Evolutionary conservation across 2,888 invertebrate species (phyloP), one percentile per base, ranked within the genome.

Genomic region (Chymomyza procnemis): DNA sequence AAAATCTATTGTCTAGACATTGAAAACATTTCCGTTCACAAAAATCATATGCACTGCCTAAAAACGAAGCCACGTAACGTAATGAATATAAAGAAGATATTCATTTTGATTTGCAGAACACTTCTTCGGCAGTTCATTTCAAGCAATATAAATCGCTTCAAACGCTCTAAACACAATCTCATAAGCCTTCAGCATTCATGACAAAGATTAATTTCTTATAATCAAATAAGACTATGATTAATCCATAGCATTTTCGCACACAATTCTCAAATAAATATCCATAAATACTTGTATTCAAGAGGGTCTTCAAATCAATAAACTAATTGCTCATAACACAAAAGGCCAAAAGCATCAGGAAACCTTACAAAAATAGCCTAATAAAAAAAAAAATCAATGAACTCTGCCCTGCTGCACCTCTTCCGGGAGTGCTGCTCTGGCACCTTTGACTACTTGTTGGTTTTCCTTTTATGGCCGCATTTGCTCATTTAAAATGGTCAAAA

Each of bases 341-440:
- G 19, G 19, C 50, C 84, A 62, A 58, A 73, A 62, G 55, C n/a
- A 56, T 0, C 26, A 4, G 30, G 30, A 56, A 56, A 30, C 26
- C 26, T 30, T 30, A 34, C n/a, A 62, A 78, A 85, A 81, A 75
- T 83, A 86, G 79, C 85, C 83, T n/a, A 50, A 50, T 16, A 18
- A 48, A 50, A 16, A 14, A 8, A 75, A 80, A 85, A 80, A 69
- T 74, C 86, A 85, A 83, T 85, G 76, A 78, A 73, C 71, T 74
- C 34, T 41, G 34, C 34, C 34, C 34, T 41, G 34, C 34, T 41
- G 34, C 34, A 41, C 12, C 34, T 41, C 34, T 41, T 41, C 34
- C 34, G 26, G 26, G 6, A 4, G n/a, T n/a, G 34, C 34, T 41
- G 64, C 56, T 65, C 34, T 41, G 9, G 34, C 34, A 41, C 34